Evolutionary conservation across 92 coral and sea anemone species (phyloP).

Genomic region (Pocillopora meandrina): DNA sequence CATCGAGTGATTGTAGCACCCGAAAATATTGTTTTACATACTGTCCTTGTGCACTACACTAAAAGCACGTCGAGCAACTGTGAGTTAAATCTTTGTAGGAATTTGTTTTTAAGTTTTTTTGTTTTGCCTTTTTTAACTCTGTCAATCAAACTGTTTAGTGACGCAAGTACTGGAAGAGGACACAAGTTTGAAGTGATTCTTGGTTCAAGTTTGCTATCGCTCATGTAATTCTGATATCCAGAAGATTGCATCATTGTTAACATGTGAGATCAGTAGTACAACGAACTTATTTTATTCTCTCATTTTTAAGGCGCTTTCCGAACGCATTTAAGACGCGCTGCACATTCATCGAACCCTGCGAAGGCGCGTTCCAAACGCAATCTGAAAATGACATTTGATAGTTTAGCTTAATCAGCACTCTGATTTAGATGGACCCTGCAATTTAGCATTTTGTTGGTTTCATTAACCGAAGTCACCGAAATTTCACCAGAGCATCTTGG

Average conservation of each 20-base stretch:
- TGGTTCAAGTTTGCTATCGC: background rate
- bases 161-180: background rate
- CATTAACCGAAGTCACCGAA: background rate
- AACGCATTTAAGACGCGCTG: no score
- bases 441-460: background rate
- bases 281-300: no score
- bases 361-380: background rate
- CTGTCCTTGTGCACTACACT: no score
- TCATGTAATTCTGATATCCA: no score
- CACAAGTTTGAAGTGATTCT: background rate
- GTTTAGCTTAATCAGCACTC: background rate
- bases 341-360: no score
- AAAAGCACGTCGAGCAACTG: no score
- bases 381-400: background rate
- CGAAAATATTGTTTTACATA: no score
- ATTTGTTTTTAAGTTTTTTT: background rate
- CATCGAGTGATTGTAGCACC: no score
- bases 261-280: no score
- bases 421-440: background rate
- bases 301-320: no score
- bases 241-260: no score
- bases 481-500: background rate
- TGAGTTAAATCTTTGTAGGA: background rate
- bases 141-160: background rate
- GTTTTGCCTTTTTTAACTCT: background rate